Evolutionary conservation across 2,888 invertebrate species (phyloP).

Genomic region (Scotopteryx bipunctaria): DNA sequence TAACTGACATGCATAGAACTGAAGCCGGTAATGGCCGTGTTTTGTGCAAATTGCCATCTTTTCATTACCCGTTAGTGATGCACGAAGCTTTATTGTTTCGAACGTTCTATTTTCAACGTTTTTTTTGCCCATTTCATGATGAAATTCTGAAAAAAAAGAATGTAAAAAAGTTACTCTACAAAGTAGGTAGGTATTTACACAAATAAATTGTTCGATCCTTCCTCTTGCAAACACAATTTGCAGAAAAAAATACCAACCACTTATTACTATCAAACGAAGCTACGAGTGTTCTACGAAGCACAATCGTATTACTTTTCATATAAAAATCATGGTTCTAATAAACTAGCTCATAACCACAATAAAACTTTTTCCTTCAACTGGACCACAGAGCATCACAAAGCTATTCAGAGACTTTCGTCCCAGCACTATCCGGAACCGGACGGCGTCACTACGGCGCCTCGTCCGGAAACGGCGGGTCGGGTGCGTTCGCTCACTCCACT

Average conservation of each 20-base stretch:
- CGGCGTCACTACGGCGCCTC: conserved; percentile 73
- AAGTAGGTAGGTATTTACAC: too few species aligned
- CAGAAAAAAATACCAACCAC: not conserved
- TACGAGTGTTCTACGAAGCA: not conserved
- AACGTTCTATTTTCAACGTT: not conserved
- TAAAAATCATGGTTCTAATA: conserved; percentile 3
- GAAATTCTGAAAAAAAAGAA: not conserved
- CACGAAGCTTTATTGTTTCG: conserved; percentile 14
- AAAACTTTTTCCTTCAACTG: conserved; percentile 25
- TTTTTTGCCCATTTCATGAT: not conserved
- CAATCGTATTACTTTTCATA: not conserved
- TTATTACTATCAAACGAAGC: not conserved
- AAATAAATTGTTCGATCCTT: not conserved
- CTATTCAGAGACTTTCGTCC: conserved; percentile 31
- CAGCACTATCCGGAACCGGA: conserved; percentile 57
- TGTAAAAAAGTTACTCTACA: not conserved
- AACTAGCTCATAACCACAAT: conserved; percentile 13
- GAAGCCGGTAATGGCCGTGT: conserved; percentile 59
- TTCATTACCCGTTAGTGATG: conserved; percentile 50
- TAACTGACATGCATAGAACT: conserved; percentile 54
- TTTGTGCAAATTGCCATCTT: conserved; percentile 55
- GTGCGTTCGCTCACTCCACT: conserved; percentile 63
- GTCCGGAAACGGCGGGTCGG: conserved; percentile 62
- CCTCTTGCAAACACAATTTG: not conserved
- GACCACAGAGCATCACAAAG: conserved; percentile 13